A percentile compares a stretch with the other conserved stretches of the same genome.
These are phyloP conservation scores for Dendrolimus houi DNA, from an alignment of 2,888 invertebrate species.

Conservation along the genomic window DNA sequence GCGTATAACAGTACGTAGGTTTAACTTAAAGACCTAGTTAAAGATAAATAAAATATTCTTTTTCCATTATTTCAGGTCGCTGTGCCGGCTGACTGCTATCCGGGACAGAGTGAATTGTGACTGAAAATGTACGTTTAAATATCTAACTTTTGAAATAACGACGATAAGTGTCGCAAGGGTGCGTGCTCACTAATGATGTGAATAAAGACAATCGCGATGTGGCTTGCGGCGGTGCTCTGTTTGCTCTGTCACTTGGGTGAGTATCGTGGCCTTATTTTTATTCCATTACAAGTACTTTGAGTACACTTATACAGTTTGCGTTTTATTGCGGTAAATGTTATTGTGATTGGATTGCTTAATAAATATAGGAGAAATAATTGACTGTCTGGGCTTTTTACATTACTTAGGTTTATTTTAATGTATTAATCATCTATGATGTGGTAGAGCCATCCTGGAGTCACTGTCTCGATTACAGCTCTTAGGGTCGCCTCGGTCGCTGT, in stretches of 20 bases:
- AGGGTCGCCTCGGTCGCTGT: too few relatives aligned
- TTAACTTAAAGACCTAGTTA: background rate
- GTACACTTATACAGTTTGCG: too few relatives aligned
- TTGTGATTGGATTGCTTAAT: too few relatives aligned
- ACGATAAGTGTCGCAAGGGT: conserved; percentile 26
- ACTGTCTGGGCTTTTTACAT: too few relatives aligned
- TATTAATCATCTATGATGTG: too few relatives aligned
- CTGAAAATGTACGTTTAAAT: conserved; percentile 7
- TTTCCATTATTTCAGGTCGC: background rate
- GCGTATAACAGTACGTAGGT: too few relatives aligned
- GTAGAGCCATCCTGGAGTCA: too few relatives aligned
- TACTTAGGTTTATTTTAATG: too few relatives aligned
- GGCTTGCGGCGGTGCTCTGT: conserved; percentile 53
- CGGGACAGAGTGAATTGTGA: conserved; percentile 6
- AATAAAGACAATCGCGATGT: conserved; percentile 54
- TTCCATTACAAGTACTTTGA: background rate
- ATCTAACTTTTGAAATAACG: conserved; percentile 12
- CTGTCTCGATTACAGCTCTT: too few relatives aligned
- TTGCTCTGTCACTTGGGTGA: conserved; percentile 56
- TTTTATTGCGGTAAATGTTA: too few relatives aligned
- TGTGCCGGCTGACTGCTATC: background rate
- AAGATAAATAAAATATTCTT: background rate
- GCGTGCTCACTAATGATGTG: conserved; percentile 51
- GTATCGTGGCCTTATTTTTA: conserved; percentile 14
- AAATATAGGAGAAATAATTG: too few relatives aligned